A percentile compares a stretch with the other conserved stretches of the same genome.
Evolutionary conservation across 2,888 invertebrate genomes (phyloP).

Genomic region (Oasisia sp.): DNA sequence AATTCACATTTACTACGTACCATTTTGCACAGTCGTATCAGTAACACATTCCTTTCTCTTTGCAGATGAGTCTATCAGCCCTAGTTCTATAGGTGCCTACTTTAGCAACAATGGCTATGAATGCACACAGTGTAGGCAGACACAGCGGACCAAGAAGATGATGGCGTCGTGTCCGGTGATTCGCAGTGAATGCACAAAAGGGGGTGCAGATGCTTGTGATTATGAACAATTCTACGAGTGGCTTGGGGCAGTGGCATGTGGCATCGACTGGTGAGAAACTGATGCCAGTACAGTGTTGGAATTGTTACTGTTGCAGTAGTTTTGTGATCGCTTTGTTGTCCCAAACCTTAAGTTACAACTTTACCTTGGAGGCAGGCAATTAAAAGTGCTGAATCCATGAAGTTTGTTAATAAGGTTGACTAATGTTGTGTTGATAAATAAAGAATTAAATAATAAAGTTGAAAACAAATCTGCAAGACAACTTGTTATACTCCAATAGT

Average conservation of each 20-base stretch:
- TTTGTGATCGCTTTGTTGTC: too few species aligned
- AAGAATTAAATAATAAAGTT: too few species aligned
- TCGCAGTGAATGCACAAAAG: constrained; percentile 31
- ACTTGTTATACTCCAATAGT: too few species aligned
- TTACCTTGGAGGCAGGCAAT: too few species aligned
- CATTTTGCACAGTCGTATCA: not conserved
- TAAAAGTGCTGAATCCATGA: too few species aligned
- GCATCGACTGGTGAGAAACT: constrained; percentile 37
- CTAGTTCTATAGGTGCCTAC: constrained; percentile 53
- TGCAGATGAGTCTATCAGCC: constrained; percentile 52
- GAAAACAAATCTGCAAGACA: too few species aligned
- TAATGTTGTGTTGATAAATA: too few species aligned
- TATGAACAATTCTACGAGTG: constrained; percentile 54
- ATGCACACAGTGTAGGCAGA: constrained; percentile 14
- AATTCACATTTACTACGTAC: not conserved
- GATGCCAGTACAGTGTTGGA: too few species aligned
- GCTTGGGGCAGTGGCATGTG: constrained; percentile 56
- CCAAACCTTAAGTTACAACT: too few species aligned
- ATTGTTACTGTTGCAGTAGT: too few species aligned
- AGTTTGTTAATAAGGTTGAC: too few species aligned
- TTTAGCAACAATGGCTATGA: constrained; percentile 44
- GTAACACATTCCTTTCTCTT: constrained; percentile 26
- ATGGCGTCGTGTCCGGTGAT: constrained; percentile 36
- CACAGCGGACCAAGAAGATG: constrained; percentile 38
- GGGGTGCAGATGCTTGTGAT: constrained; percentile 34